Conservation (phyloP, 2,888 invertebrate species). For the Allolobophora icterica region DNA sequence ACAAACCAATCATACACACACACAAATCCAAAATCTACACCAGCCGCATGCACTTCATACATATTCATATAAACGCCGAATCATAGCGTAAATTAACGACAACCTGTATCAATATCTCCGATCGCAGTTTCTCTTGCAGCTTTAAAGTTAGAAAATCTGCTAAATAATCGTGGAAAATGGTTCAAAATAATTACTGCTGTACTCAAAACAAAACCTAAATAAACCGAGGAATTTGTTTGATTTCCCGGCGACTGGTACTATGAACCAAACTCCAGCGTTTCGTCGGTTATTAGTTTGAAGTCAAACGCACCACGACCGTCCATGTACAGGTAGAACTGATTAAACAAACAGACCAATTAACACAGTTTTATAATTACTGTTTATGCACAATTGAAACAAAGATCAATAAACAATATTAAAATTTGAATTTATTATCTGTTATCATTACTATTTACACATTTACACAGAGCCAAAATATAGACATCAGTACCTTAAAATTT, state of each 20-base stretch:
- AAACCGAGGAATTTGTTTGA: neutral
- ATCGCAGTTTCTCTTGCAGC: neutral
- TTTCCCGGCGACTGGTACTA: conserved; percentile 66
- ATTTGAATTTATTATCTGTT: too few species aligned
- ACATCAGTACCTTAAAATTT: too few species aligned
- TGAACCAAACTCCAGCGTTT: conserved; percentile 91
- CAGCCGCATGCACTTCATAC: neutral
- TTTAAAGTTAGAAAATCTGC: neutral
- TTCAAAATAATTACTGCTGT: neutral
- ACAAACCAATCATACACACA: neutral
- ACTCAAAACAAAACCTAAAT: neutral
- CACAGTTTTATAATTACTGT: neutral
- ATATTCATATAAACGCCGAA: neutral
- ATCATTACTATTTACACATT: neutral
- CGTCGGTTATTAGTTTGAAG: conserved; percentile 83
- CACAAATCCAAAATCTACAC: neutral
- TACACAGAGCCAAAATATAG: too few species aligned
- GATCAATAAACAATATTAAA: neutral
- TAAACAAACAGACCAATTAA: conserved; percentile 48
- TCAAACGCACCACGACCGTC: conserved; percentile 91
- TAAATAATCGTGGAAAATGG: neutral
- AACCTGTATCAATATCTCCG: neutral
- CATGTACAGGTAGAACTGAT: conserved; percentile 86
- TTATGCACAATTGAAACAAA: neutral
- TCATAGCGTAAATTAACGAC: neutral